Percentiles rank a stretch among this genome's conserved stretches.
Evolutionary conservation across 2,797 vertebrate genomes (phyloP).

Genomic region (Spinus olivaceus): DNA sequence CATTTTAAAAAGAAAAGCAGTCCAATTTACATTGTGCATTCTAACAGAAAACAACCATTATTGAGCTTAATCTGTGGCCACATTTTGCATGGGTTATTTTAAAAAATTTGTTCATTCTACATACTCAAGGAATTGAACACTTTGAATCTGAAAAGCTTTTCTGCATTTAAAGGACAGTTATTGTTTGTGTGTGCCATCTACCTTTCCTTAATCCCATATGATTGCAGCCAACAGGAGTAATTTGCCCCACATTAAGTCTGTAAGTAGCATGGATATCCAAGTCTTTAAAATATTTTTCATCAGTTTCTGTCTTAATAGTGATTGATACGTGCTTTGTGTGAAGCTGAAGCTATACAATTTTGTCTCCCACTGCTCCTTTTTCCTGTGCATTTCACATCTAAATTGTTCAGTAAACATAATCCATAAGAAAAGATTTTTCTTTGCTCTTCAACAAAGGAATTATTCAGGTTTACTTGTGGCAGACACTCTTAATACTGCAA

Average conservation of each 20-base stretch:
- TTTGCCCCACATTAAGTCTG: background rate
- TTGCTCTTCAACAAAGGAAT: background rate
- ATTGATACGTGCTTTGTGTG: constrained; percentile 15
- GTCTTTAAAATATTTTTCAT: constrained; percentile 35
- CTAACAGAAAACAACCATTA: background rate
- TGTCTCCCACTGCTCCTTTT: background rate
- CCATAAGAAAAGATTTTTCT: background rate
- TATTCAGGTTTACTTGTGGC: background rate
- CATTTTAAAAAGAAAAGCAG: background rate
- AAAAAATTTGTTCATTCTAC: background rate
- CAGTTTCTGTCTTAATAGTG: constrained; percentile 40
- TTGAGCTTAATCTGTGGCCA: background rate
- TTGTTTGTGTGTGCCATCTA: background rate
- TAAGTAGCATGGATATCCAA: constrained; percentile 6
- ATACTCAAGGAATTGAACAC: background rate
- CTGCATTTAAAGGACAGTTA: background rate
- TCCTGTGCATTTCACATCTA: constrained; percentile 8
- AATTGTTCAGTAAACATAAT: constrained; percentile 27
- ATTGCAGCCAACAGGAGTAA: background rate
- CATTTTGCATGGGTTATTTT: background rate
- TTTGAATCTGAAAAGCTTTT: background rate
- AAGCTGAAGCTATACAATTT: constrained; percentile 8
- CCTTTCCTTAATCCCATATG: background rate
- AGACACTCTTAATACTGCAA: background rate
- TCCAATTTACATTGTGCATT: background rate